These are phyloP conservation scores for Adelges cooleyi DNA, from an alignment of 1,140 invertebrate species.

Conservation along the genomic window DNA sequence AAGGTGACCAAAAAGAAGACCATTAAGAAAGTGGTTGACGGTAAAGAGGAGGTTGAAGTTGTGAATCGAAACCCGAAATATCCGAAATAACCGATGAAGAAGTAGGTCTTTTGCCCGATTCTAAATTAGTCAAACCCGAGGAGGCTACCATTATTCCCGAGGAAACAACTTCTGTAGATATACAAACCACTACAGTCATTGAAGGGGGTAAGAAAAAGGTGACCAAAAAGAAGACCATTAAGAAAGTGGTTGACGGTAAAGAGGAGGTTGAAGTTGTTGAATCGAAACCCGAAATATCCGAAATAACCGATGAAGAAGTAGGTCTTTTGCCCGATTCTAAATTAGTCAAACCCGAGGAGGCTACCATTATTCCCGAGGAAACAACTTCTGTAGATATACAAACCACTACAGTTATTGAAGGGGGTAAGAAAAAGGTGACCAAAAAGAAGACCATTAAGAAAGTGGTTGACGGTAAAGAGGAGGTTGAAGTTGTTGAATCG, in stretches of 20 bases:
- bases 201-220: constrained; percentile 31
- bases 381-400: constrained; percentile 32
- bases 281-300: constrained; percentile 31
- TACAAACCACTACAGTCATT: constrained; percentile 30
- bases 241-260: constrained; percentile 13
- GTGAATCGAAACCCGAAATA: constrained; percentile 30
- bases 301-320: constrained; percentile 31
- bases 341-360: constrained; percentile 35
- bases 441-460: constrained; percentile 27
- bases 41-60: constrained; percentile 34
- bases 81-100: constrained; percentile 17
- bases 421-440: constrained; percentile 31
- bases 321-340: constrained; percentile 26
- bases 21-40: constrained; percentile 30
- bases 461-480: constrained; percentile 35
- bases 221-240: constrained; percentile 35
- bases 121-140: constrained; percentile 30
- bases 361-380: constrained; percentile 37
- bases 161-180: constrained; percentile 40
- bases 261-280: constrained; percentile 31
- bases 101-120: constrained; percentile 19
- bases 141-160: constrained; percentile 29
- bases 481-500: constrained; percentile 30
- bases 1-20: constrained; percentile 36
- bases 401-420: constrained; percentile 32